Evolutionary conservation across 2,113 vertebrate genomes (phyloP).

Genomic region (Capreolus pygargus): DNA sequence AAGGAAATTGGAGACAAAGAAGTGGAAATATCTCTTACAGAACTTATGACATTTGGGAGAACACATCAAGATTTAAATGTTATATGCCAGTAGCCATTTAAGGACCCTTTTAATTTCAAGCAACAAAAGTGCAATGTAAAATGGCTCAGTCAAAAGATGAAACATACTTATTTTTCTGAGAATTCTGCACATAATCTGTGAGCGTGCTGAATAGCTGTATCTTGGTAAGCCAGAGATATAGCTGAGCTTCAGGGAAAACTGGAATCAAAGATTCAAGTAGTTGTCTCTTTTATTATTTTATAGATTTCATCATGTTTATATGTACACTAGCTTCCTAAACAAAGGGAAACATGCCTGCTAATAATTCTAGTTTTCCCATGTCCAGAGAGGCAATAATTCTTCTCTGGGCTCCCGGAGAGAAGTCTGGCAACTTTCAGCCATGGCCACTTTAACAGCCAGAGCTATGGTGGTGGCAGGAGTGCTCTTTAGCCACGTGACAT

Average conservation of each 20-base stretch:
- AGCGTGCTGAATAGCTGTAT: background rate
- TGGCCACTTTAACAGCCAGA: background rate
- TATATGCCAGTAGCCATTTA: background rate
- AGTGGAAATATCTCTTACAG: background rate
- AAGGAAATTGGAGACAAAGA: background rate
- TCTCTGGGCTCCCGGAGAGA: background rate
- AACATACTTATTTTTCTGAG: background rate
- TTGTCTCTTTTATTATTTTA: background rate
- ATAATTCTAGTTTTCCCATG: background rate
- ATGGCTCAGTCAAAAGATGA: background rate
- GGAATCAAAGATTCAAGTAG: background rate
- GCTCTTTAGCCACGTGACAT: background rate
- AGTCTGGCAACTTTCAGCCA: background rate
- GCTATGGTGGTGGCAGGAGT: fast-evolving
- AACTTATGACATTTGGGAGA: background rate
- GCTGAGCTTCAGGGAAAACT: background rate
- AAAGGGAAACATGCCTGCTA: background rate
- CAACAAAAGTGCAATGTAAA: background rate
- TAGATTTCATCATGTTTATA: background rate
- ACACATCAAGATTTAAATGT: background rate
- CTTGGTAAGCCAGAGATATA: background rate
- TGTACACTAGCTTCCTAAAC: background rate
- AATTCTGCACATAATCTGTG: background rate
- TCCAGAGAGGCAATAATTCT: background rate
- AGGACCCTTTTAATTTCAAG: background rate